phyloP scores from a whole-genome alignment of 2,113 vertebrate species.

The Candoia aspera region DNA sequence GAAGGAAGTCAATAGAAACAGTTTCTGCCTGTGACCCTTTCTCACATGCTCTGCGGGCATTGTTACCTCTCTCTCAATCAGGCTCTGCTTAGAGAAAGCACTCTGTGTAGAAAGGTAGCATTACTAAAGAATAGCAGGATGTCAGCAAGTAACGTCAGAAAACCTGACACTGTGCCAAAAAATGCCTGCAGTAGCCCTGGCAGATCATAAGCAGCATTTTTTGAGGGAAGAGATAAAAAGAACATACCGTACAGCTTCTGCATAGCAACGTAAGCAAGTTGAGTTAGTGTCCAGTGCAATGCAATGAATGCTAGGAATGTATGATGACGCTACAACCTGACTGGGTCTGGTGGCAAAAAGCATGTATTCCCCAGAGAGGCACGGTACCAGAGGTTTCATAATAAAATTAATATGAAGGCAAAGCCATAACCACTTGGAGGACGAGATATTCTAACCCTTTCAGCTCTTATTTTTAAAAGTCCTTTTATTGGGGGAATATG shows the following conservation, averaged over 20 bases:
- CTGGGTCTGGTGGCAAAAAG: slow-evolving; percentile 40
- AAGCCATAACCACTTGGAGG: not conserved
- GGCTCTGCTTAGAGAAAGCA: not conserved
- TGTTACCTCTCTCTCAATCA: slow-evolving; percentile 16
- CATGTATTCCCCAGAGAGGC: slow-evolving; percentile 16
- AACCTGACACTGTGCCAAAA: slow-evolving; percentile 23
- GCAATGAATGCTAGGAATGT: slow-evolving; percentile 39
- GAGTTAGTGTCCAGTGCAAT: slow-evolving; percentile 14
- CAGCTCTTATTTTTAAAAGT: not conserved
- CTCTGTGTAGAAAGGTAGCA: not conserved
- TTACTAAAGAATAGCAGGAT: not conserved
- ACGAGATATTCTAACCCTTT: not conserved
- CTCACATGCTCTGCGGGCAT: not conserved
- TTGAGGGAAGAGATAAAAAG: not conserved
- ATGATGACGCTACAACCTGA: not conserved
- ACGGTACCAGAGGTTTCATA: slow-evolving; percentile 36
- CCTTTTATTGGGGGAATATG: not conserved
- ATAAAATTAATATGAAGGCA: slow-evolving; percentile 7
- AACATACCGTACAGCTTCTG: slow-evolving; percentile 2
- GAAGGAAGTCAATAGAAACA: slow-evolving; percentile 12
- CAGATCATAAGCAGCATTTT: not conserved
- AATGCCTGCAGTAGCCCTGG: slow-evolving; percentile 24
- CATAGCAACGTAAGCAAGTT: slow-evolving; percentile 13
- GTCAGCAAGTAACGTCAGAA: slow-evolving; percentile 37
- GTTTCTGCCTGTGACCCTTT: slow-evolving; percentile 9